Percentiles rank a stretch among this genome's conserved stretches.
phyloP scores from a whole-genome alignment of 2,797 vertebrate species.

The Remorina albescens region DNA sequence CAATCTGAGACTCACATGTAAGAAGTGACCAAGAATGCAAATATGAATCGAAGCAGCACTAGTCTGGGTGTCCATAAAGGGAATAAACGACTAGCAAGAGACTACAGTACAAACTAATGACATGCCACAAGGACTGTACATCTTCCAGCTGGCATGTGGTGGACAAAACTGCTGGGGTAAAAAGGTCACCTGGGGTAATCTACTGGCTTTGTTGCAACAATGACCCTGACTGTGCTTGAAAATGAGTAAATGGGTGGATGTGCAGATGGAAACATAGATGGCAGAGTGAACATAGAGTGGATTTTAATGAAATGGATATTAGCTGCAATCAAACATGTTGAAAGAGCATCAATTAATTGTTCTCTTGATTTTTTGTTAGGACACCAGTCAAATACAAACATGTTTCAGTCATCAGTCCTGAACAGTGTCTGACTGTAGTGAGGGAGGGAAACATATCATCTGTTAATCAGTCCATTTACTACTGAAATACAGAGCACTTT shows the following conservation, averaged over 20 bases:
- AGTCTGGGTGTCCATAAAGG: not conserved
- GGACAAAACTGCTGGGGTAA: constrained; percentile 25
- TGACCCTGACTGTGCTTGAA: constrained; percentile 24
- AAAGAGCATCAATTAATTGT: not conserved
- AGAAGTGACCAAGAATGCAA: not conserved
- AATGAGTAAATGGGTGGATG: constrained; percentile 16
- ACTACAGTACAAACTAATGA: constrained; percentile 22
- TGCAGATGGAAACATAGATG: not conserved
- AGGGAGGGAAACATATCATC: constrained; percentile 2
- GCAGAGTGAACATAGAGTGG: not conserved
- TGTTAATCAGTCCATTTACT: constrained; percentile 5
- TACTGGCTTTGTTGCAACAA: constrained; percentile 35
- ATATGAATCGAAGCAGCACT: not conserved
- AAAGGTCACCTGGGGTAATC: constrained; percentile 38
- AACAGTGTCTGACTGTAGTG: constrained; percentile 27
- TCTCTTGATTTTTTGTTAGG: constrained; percentile 5
- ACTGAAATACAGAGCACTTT: constrained; percentile 18
- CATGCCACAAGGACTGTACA: constrained; percentile 35
- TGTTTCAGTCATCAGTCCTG: not conserved
- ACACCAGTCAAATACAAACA: constrained; percentile 9
- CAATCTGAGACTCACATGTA: not conserved
- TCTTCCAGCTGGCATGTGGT: constrained; percentile 40
- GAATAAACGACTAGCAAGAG: not conserved
- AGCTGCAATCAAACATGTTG: not conserved
- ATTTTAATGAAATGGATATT: not conserved